These are phyloP conservation scores for Aspiorhynchus laticeps DNA, from an alignment of 2,113 vertebrate species.

Conservation along the genomic window DNA sequence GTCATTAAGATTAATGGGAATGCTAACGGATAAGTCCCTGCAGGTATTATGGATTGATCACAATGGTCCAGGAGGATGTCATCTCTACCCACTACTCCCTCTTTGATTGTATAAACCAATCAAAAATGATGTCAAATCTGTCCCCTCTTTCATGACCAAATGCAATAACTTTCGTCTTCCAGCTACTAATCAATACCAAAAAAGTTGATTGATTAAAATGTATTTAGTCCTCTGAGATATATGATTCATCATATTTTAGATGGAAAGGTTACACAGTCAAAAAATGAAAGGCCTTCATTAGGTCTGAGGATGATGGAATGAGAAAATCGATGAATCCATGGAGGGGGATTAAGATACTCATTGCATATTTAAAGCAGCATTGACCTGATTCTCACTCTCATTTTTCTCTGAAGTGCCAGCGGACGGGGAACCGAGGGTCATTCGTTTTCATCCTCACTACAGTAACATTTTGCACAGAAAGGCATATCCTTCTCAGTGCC, in stretches of 20 bases:
- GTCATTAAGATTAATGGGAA: background rate
- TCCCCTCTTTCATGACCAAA: conserved; percentile 30
- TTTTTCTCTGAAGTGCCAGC: conserved; percentile 24
- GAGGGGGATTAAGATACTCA: conserved; percentile 15
- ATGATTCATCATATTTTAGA: conserved; percentile 50
- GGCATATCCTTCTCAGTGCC: conserved; percentile 15
- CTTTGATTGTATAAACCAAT: conserved; percentile 24
- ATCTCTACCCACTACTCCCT: background rate
- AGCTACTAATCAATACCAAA: conserved; percentile 44
- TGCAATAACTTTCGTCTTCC: conserved; percentile 34
- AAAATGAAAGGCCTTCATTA: conserved; percentile 42
- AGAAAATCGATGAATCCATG: conserved; percentile 49
- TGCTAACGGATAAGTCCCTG: background rate
- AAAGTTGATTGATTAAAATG: conserved; percentile 43
- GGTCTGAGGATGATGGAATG: conserved; percentile 34
- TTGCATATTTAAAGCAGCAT: conserved; percentile 30
- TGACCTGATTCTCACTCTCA: conserved; percentile 19
- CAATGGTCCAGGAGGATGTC: background rate
- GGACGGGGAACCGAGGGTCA: background rate
- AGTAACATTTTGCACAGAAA: conserved; percentile 11
- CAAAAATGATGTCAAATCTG: conserved; percentile 19
- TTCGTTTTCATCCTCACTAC: background rate
- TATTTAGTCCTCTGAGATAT: conserved; percentile 39
- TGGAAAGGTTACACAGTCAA: conserved; percentile 41
- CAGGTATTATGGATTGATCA: background rate